These are phyloP conservation scores for Nephrocerus scutellatus DNA, from an alignment of 2,888 invertebrate species.

Conservation along the genomic window DNA sequence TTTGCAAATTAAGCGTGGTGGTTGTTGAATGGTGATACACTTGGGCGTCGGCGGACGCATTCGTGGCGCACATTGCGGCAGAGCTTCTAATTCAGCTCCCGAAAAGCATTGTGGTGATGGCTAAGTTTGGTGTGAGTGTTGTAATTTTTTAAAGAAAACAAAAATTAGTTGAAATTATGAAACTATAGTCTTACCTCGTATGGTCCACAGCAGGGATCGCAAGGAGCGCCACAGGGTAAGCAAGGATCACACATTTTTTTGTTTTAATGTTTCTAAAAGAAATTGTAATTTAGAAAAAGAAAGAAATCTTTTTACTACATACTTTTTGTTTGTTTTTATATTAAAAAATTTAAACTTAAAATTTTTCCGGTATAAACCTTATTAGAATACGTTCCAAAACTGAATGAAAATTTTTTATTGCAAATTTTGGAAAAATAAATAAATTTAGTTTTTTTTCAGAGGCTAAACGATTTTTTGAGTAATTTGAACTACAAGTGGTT, in stretches of 20 bases:
- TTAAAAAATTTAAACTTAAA: too few relatives aligned
- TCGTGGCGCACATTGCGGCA: constrained; percentile 40
- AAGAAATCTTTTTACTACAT: too few relatives aligned
- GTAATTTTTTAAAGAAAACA: not conserved
- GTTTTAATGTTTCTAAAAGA: too few relatives aligned
- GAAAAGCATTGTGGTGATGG: constrained; percentile 40
- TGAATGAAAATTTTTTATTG: too few relatives aligned
- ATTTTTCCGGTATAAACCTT: too few relatives aligned
- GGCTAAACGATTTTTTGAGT: too few relatives aligned
- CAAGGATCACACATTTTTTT: constrained; percentile 37
- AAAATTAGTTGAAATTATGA: not conserved
- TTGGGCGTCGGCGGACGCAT: constrained; percentile 39
- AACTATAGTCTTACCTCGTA: constrained; percentile 35
- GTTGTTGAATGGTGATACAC: constrained; percentile 41
- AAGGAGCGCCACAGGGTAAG: constrained; percentile 30
- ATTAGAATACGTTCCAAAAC: too few relatives aligned
- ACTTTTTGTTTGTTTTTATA: too few relatives aligned
- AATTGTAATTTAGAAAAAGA: too few relatives aligned
- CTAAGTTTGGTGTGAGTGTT: constrained; percentile 18
- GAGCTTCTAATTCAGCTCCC: constrained; percentile 36
- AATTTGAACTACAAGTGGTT: too few relatives aligned
- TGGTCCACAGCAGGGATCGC: constrained; percentile 42
- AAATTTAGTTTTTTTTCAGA: too few relatives aligned
- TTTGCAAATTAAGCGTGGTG: constrained; percentile 39
- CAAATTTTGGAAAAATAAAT: too few relatives aligned